A percentile compares a stretch with the other conserved stretches of the same genome.
phyloP scores from a whole-genome alignment of 1,140 invertebrate genomes.

The Bacillus rossius region DNA sequence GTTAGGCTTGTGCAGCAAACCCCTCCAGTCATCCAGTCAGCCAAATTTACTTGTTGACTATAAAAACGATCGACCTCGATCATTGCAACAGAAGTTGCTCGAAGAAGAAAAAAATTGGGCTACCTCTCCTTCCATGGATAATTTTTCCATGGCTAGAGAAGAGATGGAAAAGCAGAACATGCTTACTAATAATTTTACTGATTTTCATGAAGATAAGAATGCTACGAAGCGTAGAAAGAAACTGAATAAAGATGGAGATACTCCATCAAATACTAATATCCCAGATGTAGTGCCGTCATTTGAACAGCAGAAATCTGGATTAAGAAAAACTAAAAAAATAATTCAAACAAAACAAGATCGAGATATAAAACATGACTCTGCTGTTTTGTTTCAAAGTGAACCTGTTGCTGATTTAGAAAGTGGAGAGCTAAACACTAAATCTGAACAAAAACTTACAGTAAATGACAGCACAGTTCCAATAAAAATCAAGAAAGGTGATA shows the following conservation, averaged over 20 bases:
- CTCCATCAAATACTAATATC: not conserved
- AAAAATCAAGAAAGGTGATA: not conserved
- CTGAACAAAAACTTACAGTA: not conserved
- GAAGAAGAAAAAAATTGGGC: constrained; percentile 18
- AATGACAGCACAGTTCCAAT: not conserved
- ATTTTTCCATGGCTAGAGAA: constrained; percentile 34
- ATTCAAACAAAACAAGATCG: constrained; percentile 46
- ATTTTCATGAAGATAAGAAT: constrained; percentile 35
- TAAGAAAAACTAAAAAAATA: constrained; percentile 1
- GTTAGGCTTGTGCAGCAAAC: constrained; percentile 51
- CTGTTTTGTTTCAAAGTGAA: constrained; percentile 29
- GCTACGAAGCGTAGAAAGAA: constrained; percentile 47
- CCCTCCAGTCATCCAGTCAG: constrained; percentile 52
- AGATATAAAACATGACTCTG: constrained; percentile 52
- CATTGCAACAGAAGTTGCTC: constrained; percentile 27
- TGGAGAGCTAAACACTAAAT: constrained; percentile 1
- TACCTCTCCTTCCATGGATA: constrained; percentile 35
- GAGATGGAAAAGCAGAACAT: constrained; percentile 39
- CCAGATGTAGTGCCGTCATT: not conserved
- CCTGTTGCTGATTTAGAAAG: not conserved
- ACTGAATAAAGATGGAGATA: constrained; percentile 32
- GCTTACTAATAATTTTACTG: constrained; percentile 18
- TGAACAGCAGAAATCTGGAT: not conserved
- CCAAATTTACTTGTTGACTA: not conserved
- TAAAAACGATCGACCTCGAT: constrained; percentile 15